phyloP scores from a whole-genome alignment of 1,140 invertebrate species.

The Drosophila sulfurigaster region DNA sequence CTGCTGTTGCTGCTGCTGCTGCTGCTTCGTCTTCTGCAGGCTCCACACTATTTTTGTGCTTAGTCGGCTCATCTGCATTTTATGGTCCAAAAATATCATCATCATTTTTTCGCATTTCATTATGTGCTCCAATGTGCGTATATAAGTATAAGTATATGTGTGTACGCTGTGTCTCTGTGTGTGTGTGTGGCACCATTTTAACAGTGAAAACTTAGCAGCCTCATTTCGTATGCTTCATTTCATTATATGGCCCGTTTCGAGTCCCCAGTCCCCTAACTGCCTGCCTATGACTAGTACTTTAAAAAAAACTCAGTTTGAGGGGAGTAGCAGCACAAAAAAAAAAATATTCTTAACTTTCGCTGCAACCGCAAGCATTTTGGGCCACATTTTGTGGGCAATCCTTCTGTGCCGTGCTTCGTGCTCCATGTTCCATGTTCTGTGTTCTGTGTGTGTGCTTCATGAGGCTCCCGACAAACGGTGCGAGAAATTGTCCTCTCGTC shows the following conservation, averaged over 20 bases:
- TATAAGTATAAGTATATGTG: slow-evolving; percentile 11
- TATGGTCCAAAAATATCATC: slow-evolving; percentile 81
- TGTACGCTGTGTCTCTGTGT: slow-evolving; percentile 3
- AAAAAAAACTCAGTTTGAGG: slow-evolving; percentile 18
- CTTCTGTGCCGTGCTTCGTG: slow-evolving; percentile 47
- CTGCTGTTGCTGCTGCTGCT: slow-evolving; percentile 18
- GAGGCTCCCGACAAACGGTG: slow-evolving; percentile 63
- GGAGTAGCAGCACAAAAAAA: slow-evolving; percentile 7
- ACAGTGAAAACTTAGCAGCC: slow-evolving; percentile 74
- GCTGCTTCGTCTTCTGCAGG: slow-evolving; percentile 32
- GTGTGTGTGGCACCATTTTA: slow-evolving; percentile 51
- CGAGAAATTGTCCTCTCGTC: slow-evolving; percentile 81
- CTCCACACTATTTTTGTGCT: slow-evolving; percentile 76
- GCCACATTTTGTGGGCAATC: slow-evolving; percentile 80
- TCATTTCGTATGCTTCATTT: slow-evolving; percentile 83
- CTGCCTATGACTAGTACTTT: slow-evolving; percentile 46
- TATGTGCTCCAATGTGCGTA: slow-evolving; percentile 42
- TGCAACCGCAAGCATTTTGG: slow-evolving; percentile 78
- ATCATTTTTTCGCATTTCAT: slow-evolving; percentile 82
- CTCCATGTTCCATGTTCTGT: slow-evolving; percentile 8
- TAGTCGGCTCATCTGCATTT: slow-evolving; percentile 83
- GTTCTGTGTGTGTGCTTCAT: slow-evolving; percentile 3
- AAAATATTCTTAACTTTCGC: slow-evolving; percentile 74
- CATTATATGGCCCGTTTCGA: slow-evolving; percentile 62
- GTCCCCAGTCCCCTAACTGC: slow-evolving; percentile 24